phyloP scores from a whole-genome alignment of 2,113 vertebrate genomes.

The Datnioides undecimradiatus region DNA sequence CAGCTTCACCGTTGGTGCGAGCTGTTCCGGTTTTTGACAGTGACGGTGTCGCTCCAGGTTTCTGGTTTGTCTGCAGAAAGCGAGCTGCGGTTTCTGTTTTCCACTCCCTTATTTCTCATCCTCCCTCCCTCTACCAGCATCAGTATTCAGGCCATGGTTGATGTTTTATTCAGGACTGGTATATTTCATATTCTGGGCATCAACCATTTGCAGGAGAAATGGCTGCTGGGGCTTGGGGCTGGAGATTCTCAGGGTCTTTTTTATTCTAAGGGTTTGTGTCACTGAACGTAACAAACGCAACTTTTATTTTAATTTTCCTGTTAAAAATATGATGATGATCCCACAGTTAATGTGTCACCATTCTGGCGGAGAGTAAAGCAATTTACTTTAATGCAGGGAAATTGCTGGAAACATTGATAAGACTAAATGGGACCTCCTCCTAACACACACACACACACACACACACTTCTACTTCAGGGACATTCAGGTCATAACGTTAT shows the following conservation, averaged over 20 bases:
- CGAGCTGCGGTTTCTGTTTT: slow-evolving; percentile 10
- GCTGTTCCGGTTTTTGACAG: slow-evolving; percentile 4
- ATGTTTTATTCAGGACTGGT: slow-evolving; percentile 78
- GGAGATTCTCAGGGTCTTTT: slow-evolving; percentile 22
- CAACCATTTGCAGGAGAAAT: slow-evolving; percentile 62
- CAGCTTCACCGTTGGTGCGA: background rate
- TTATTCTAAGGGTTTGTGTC: slow-evolving; percentile 7
- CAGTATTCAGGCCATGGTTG: slow-evolving; percentile 72
- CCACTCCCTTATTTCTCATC: background rate
- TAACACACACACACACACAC: background rate
- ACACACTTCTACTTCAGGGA: slow-evolving; percentile 9
- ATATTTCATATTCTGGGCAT: slow-evolving; percentile 71
- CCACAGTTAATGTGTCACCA: slow-evolving; percentile 9
- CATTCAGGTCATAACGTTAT: slow-evolving; percentile 42
- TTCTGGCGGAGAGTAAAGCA: background rate
- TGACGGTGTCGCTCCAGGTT: background rate
- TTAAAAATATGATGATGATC: background rate
- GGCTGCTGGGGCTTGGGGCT: slow-evolving; percentile 3
- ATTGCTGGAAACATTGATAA: slow-evolving; percentile 26
- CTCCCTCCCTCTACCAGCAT: slow-evolving; percentile 44
- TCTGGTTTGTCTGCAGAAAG: background rate
- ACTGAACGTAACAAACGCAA: background rate
- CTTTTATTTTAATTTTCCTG: background rate
- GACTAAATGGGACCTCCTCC: slow-evolving; percentile 5
- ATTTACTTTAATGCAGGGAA: slow-evolving; percentile 9